Evolutionary conservation across 2,113 vertebrate species (phyloP), one percentile per base, ranked within the genome.

Genomic region (Apeltes quadracus): DNA sequence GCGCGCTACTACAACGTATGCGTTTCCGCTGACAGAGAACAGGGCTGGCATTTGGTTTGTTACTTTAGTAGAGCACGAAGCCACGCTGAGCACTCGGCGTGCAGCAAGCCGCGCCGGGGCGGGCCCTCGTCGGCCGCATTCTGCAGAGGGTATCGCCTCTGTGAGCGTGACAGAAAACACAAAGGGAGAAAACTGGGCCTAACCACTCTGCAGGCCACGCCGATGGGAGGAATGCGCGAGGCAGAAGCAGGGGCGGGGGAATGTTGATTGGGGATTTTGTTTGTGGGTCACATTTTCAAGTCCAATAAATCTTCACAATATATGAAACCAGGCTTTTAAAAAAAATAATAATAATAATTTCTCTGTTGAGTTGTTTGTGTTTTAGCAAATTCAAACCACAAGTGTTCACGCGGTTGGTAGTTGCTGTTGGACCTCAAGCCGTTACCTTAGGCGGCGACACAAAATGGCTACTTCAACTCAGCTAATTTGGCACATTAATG

Each of bases 261-360:
- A 29, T 56, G 81, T 53, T 85, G 85, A 89, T 85, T 79, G 58
- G 78, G 14, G 75, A 79, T 61, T 85, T 80, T 72, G 74, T 91
- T 90, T 88, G 76, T 91, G 87, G 89, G 90, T 90, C 87, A 89
- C 81, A 91, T 92, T 92, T 93, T 89, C 90, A 92, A 92, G 81
- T 72, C 89, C 89, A 93, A 86, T 92, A 90, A 91, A 88, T 88
- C 88, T 88, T 83, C 79, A 92, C 72, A 91, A 84, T 83, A 53
- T 78, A 75, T 67, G 36, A 75, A 84, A 86, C 51, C 69, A 63
- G 61, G 62, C 70, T 9, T 51, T 69, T 69, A 59, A 22, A 43
- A 43, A 43, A 38, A 2, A 1, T 13, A 13, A 41, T 3, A 41
- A 12, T 8, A 39, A 41, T n/a, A 29, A 7, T 48, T 48, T 8